Evolutionary conservation across 2,113 vertebrate species (phyloP), one percentile per base, ranked within the genome.

Genomic region (Chroicocephalus ridibundus): DNA sequence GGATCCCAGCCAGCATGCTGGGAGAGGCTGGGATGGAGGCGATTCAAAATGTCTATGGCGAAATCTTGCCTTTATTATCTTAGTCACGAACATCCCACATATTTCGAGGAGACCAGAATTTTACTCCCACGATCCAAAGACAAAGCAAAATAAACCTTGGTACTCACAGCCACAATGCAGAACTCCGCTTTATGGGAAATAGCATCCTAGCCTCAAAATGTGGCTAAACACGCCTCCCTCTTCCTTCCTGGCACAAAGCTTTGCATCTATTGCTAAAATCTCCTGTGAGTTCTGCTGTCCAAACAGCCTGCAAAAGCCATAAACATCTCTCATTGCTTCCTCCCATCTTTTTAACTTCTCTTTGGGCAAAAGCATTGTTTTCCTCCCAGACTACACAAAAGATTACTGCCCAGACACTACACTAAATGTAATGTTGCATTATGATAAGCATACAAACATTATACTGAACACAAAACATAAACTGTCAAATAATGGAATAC

Each of bases 31-130:
- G 47, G n/a, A 42, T 64, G 61, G 80, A 75, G 70, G 46, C 31
- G 38, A 93, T 91, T 82, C 83, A 68, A 91, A 87, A 61, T 3
- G 24, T 62, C 69, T 84, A 2, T 38, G 29, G 38, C 52, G 72
- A 91, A 86, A 93, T 82, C 34, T 89, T 15, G 29, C 52, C 71
- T 87, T 66, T 93, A 84, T 90, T 95, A 72, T 82, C 72, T 72
- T 54, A 93, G 47, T 49, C 61, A 49, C 60, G 42, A 74, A 32
- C 68, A 82, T 88, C 86, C 95, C 76, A 92, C 64, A 2, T 55
- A 62, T 88, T 93, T 96, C 71, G 71, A 81, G 60, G 49, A 90
- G 80, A 94, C 69, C 69, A 86, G 77, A 51, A 42, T 94, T 96
- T 95, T 88, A 94, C 81, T 94, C 89, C 83, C 80, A 94, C 52